Evolutionary conservation across 2,888 invertebrate genomes (phyloP), one percentile per base, ranked within the genome.

Genomic region (Volucella inanis): DNA sequence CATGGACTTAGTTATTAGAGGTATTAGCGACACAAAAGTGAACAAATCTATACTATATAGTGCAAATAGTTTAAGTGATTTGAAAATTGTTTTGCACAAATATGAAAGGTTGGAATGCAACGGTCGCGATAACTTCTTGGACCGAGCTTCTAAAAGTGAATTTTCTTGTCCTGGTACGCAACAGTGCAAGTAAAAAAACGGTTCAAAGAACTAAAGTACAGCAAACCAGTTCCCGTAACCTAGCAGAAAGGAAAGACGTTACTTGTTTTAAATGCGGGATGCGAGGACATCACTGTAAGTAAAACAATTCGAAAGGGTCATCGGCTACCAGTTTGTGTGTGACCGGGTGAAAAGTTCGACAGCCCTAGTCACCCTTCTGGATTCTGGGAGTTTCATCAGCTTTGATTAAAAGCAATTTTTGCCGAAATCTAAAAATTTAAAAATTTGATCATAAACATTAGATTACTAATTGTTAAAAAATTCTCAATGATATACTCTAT

Each of bases 301-400:
- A 41, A 39, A 14, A 31, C 43, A 75, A 15, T 75, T 75, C 15
- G 59, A 67, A 18, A 41, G 43, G 4, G 31, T 12, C 31, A 50
- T 75, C 9, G 43, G 8, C 10, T 75, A 59, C 38, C 41, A n/a
- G 15, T 75, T 59, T 10, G 6, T 50, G 6, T 15, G 41, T 43
- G 43, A 50, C 8, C 31, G 47, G 3, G 62, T 45, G 43, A 15
- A 47, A 70, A n/a, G 14, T 6, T 67, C 41, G 11, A 78, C 62
- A 10, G 14, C 50, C 22, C 14, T 84, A 9, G 11, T 43, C 2
- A 55, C 67, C 3, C 14, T 75, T 8, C 38, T 76, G 10, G 78
- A 78, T 55, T 79, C 84, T 11, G 78, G 70, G 14, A 84, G 83
- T 43, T 65, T 75, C 14, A 75, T 84, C 12, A 80, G 77, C 41